phyloP scores from a whole-genome alignment of 2,888 invertebrate genomes.

The Mayetiola destructor region DNA sequence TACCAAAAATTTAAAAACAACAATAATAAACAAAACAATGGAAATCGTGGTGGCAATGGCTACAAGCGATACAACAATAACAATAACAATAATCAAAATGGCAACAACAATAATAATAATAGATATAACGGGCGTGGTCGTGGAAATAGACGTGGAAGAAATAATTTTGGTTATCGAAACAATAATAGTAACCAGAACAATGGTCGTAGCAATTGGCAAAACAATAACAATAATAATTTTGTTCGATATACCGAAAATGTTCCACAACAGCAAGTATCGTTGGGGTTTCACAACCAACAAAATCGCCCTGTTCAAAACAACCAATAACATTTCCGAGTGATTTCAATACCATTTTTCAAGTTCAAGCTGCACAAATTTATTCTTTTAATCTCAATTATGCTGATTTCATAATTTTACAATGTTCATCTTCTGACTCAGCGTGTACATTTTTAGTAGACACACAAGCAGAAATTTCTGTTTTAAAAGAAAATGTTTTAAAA shows the following conservation, averaged over 20 bases:
- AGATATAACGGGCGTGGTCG: neutral
- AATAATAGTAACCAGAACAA: neutral
- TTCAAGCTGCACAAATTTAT: neutral
- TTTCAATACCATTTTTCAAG: too few relatives aligned
- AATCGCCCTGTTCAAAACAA: too few relatives aligned
- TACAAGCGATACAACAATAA: too few relatives aligned
- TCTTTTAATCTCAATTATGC: neutral
- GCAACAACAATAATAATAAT: neutral
- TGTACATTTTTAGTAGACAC: neutral
- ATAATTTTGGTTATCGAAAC: too few relatives aligned
- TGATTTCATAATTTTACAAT: neutral
- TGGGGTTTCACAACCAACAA: neutral
- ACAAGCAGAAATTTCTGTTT: neutral
- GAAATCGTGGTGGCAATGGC: too few relatives aligned
- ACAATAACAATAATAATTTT: constrained; percentile 1
- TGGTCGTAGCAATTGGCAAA: too few relatives aligned
- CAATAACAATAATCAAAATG: too few relatives aligned
- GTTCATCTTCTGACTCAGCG: too few relatives aligned
- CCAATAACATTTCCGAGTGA: too few relatives aligned
- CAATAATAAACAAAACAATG: neutral
- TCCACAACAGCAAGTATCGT: neutral
- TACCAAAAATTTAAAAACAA: neutral
- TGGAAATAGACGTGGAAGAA: too few relatives aligned
- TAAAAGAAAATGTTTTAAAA: neutral
- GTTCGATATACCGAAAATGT: neutral